Evolutionary conservation across 1,140 invertebrate species (phyloP).

Genomic region (Bombus affinis): DNA sequence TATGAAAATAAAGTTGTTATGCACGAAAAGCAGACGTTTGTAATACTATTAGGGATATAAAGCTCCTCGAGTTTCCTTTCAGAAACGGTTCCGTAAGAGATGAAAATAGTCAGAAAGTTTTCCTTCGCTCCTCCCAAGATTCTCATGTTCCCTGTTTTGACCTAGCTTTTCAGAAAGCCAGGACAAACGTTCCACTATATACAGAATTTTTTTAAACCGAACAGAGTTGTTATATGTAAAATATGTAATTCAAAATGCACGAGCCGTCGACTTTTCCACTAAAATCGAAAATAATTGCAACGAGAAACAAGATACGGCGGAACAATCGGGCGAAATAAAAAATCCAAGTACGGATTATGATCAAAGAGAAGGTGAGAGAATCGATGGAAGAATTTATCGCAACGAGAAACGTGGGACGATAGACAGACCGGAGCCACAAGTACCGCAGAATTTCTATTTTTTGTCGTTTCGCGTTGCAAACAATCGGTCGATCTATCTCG

Average conservation of each 20-base stretch:
- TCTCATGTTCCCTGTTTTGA: too few relatives aligned
- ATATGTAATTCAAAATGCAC: too few relatives aligned
- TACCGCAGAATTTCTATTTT: neutral
- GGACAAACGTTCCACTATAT: neutral
- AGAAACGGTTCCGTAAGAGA: too few relatives aligned
- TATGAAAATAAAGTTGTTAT: too few relatives aligned
- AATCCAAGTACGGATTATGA: neutral
- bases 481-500: neutral
- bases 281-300: too few relatives aligned
- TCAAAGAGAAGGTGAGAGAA: neutral
- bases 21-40: too few relatives aligned
- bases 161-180: neutral
- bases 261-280: too few relatives aligned
- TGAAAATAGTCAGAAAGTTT: too few relatives aligned
- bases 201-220: neutral
- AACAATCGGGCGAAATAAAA: neutral
- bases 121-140: too few relatives aligned
- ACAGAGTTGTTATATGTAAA: neutral
- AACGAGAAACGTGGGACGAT: neutral
- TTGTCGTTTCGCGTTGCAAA: neutral
- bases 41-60: too few relatives aligned
- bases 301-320: too few relatives aligned
- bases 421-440: slow-evolving; percentile 35
- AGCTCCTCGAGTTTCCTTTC: too few relatives aligned
- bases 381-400: neutral